These are phyloP conservation scores for Idaea biselata DNA, from an alignment of 2,888 invertebrate genomes.

Conservation along the genomic window DNA sequence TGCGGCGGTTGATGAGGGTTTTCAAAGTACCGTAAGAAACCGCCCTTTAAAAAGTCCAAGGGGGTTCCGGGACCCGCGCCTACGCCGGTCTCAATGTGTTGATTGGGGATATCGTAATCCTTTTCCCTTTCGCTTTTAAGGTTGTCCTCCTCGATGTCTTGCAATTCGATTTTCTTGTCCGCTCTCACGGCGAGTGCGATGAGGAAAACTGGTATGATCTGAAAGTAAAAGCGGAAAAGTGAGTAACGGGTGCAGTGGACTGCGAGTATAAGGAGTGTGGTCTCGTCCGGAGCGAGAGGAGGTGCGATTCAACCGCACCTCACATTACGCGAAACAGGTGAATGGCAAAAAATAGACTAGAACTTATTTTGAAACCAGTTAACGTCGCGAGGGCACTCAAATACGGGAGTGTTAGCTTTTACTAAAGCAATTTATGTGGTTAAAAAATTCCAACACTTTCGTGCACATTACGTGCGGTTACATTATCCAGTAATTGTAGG, in stretches of 20 bases:
- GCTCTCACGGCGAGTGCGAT: conserved; percentile 57
- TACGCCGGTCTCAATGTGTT: conserved; percentile 36
- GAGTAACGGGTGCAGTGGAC: conserved; percentile 35
- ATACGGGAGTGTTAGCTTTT: conserved; percentile 71
- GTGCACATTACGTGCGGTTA: conserved; percentile 45
- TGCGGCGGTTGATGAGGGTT: conserved; percentile 43
- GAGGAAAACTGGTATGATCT: conserved; percentile 59
- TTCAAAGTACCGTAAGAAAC: conserved; percentile 56
- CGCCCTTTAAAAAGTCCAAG: conserved; percentile 60
- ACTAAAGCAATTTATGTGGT: conserved; percentile 67
- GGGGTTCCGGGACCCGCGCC: conserved; percentile 39
- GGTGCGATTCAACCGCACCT: conserved; percentile 42
- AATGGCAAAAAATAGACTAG: conserved; percentile 71
- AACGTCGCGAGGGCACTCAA: conserved; percentile 45
- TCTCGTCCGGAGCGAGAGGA: conserved; percentile 45
- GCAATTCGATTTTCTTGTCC: conserved; percentile 84
- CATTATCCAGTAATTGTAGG: conserved; percentile 28
- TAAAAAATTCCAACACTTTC: conserved; percentile 53
- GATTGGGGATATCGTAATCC: conserved; percentile 47
- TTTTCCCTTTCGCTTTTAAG: conserved; percentile 79
- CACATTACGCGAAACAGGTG: conserved; percentile 59
- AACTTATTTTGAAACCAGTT: conserved; percentile 70
- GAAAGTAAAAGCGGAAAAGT: conserved; percentile 67
- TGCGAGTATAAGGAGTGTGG: conserved; percentile 10
- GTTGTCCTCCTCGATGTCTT: conserved; percentile 88